A percentile compares a stretch with the other conserved stretches of the same genome.
These are phyloP conservation scores for Xiphias gladius DNA, from an alignment of 2,113 vertebrate species.

Conservation along the genomic window DNA sequence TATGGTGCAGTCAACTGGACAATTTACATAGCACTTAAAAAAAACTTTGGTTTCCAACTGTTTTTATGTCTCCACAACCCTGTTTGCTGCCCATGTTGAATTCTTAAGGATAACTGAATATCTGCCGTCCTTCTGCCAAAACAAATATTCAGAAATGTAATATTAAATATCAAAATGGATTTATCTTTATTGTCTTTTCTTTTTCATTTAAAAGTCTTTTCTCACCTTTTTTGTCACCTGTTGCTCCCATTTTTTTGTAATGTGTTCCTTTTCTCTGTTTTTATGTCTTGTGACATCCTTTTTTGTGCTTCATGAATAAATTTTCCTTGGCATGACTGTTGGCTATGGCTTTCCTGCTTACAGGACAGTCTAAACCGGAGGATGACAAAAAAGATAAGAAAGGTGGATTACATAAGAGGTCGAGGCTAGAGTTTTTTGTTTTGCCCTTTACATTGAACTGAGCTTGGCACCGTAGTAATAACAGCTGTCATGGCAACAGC, in stretches of 20 bases:
- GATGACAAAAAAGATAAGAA: conserved; percentile 14
- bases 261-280: conserved; percentile 13
- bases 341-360: not conserved
- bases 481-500: too few species aligned
- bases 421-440: too few species aligned
- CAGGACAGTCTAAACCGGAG: not conserved
- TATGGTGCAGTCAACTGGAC: not conserved
- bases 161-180: not conserved
- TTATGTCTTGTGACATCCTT: conserved; percentile 22
- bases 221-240: conserved; percentile 7
- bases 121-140: not conserved
- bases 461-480: too few species aligned
- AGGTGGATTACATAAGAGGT: conserved; percentile 7
- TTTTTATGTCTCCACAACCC: not conserved
- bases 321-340: conserved; percentile 25
- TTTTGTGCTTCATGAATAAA: conserved; percentile 30
- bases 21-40: not conserved
- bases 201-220: not conserved
- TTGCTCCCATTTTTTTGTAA: not conserved
- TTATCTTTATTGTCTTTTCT: not conserved
- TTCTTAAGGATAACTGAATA: not conserved
- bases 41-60: not conserved
- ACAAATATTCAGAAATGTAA: not conserved
- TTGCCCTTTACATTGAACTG: too few species aligned
- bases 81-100: not conserved